Conservation (phyloP, 2,113 vertebrate species). For the Raja brachyura region DNA sequence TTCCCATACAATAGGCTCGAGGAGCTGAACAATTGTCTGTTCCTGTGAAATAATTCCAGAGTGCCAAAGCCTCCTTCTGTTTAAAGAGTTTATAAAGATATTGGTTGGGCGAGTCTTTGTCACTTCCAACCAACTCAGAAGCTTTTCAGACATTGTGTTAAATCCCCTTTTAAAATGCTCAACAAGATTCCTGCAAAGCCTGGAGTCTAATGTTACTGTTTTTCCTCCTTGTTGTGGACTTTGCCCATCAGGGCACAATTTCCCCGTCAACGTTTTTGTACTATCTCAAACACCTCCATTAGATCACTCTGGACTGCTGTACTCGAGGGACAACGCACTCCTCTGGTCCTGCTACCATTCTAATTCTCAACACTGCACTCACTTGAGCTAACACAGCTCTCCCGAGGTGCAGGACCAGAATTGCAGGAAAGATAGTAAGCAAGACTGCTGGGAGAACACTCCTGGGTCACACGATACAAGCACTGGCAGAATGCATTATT, state of each 20-base stretch:
- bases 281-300: neutral
- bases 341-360: neutral
- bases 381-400: too few relatives aligned
- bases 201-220: neutral
- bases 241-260: neutral
- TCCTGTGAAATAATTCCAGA: too few relatives aligned
- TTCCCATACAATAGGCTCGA: too few relatives aligned
- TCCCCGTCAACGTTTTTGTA: neutral
- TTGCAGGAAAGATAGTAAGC: neutral
- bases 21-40: too few relatives aligned
- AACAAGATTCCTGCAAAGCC: neutral
- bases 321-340: too few relatives aligned
- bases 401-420: neutral
- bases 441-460: neutral
- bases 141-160: too few relatives aligned
- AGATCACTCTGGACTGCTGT: neutral
- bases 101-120: too few relatives aligned
- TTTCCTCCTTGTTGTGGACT: neutral
- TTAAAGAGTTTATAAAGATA: too few relatives aligned
- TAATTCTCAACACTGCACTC: neutral
- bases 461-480: neutral
- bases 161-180: too few relatives aligned
- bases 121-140: too few relatives aligned
- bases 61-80: too few relatives aligned
- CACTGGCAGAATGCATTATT: neutral